Evolutionary conservation across 2,113 vertebrate genomes (phyloP), one percentile per base, ranked within the genome.

Genomic region (Solea solea): DNA sequence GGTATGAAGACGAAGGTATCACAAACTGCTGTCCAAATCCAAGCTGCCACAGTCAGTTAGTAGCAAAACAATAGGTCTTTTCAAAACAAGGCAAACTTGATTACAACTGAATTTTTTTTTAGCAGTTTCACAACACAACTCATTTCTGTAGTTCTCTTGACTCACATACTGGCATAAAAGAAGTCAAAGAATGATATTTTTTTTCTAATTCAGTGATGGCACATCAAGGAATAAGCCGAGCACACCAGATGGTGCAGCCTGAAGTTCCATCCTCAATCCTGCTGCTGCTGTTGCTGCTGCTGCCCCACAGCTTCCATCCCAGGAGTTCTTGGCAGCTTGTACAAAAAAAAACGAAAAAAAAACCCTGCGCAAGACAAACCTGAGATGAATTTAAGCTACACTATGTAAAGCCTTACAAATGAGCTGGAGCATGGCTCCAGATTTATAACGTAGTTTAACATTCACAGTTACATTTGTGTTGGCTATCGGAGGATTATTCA

Each of bases 301-400:
- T 62, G 50, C 54, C 76, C 65, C 69, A 59, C 5, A 10, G 56
- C 63, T 50, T 74, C 45, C 57, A 53, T 51, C 13, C 46, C 54
- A 72, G 54, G 56, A 81, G 76, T 87, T 60, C 59, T 69, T 84
- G 86, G 83, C 86, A 77, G 60, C 49, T 86, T 63, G 80, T 42
- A 15, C 21, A 46, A 14, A 48, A 10, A n/a, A 28, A n/a, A n/a
- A n/a, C n/a, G n/a, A 87, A 78, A 84, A 70, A 5, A 61, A 75
- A 69, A 44, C 4, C 46, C 45, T 42, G n/a, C 50, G 50, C 13
- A 16, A 63, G 10, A 40, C 44, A 34, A 28, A 5, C 2, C 45
- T 40, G 54, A 45, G 68, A 70, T 76, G 14, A 78, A 80, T 57
- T 53, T 27, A 74, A 74, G 69, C 63, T 34, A 62, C 56, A 53